Base-by-base conservation (phyloP, 2,888 invertebrate species). In the Machimus atricapillus region DNA sequence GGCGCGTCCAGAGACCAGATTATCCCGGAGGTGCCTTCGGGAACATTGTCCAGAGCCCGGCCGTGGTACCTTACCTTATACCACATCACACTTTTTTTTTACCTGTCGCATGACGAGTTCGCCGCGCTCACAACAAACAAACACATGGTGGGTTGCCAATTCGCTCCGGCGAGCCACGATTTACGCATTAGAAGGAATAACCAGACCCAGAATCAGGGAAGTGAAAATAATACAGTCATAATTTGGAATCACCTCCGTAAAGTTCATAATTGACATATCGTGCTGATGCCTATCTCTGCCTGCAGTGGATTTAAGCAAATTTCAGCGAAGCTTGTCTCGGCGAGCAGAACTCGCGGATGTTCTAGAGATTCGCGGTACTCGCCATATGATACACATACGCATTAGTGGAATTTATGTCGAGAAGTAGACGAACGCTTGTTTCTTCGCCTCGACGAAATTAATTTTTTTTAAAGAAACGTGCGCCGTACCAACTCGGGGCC, bases 211-310 rank as follows among this genome's bases (percentile, higher is more conserved):
- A 82, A 82, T 82, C 82, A 82, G 82, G 82, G 82, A 82, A 82
- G 82, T 82, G 82, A 82, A 82, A 82, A 82, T 82, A 82, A 82
- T 82, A 82, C 82, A 82, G 82, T 82, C 82, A 82, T 82, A 82
- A 82, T 82, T 82, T 82, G 56, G n/a, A 82, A 52, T 56, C 82
- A 82, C 82, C 82, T 82, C 43, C 82, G 58, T 56, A 82, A 58
- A 82, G 52, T 82, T 82, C 82, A 82, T 82, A 82, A 82, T 82
- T 82, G 82, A 58, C 52, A 82, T 82, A 82, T 82, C 82, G 82
- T 82, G 82, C 82, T 78, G 78, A 78, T 78, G 43, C 43, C 43
- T 78, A 78, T 78, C 78, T 43, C 23, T 27, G 23, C 14, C 8
- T 78, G 19, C 46, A 43, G 43, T 78, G 78, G 40, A 78, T 40